phyloP scores from a whole-genome alignment of 2,888 invertebrate genomes.

The Agriopis marginaria region DNA sequence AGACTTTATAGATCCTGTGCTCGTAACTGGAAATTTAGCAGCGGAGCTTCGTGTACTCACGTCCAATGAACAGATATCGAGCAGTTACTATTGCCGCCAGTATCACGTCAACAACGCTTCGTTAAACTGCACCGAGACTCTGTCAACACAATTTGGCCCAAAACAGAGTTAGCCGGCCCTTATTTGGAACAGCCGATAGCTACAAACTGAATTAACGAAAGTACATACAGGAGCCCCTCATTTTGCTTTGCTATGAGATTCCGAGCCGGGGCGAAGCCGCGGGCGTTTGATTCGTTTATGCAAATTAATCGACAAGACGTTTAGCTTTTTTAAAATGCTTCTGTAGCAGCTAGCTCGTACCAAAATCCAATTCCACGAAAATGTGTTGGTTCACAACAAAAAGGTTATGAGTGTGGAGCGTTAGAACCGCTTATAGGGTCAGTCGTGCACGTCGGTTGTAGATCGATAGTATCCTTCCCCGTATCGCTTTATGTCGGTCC shows the following conservation, averaged over 20 bases:
- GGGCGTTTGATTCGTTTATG: slow-evolving; percentile 25
- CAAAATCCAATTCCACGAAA: slow-evolving; percentile 8
- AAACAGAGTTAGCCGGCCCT: slow-evolving; percentile 29
- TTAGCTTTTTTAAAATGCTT: slow-evolving; percentile 10
- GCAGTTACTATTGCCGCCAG: background rate
- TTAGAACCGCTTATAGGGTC: slow-evolving; percentile 9
- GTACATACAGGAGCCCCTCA: slow-evolving; percentile 11
- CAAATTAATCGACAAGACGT: slow-evolving; percentile 26
- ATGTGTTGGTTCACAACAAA: slow-evolving; percentile 9
- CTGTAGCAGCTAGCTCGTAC: background rate
- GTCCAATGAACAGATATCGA: background rate
- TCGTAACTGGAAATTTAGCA: background rate
- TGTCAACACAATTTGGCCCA: slow-evolving; percentile 41
- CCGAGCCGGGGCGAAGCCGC: background rate
- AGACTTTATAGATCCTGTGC: background rate
- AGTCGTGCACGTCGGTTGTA: slow-evolving; percentile 2
- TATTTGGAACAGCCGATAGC: slow-evolving; percentile 19
- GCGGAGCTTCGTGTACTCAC: background rate
- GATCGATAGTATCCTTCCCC: slow-evolving; percentile 19
- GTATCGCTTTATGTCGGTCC: slow-evolving; percentile 23
- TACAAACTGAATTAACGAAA: slow-evolving; percentile 25
- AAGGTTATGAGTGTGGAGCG: slow-evolving; percentile 7
- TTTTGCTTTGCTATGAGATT: slow-evolving; percentile 13
- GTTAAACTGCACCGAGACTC: slow-evolving; percentile 35
- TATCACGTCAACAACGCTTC: slow-evolving; percentile 17